Conservation (phyloP, 2,797 vertebrate genomes). For the Neomorphus geoffroyi region DNA sequence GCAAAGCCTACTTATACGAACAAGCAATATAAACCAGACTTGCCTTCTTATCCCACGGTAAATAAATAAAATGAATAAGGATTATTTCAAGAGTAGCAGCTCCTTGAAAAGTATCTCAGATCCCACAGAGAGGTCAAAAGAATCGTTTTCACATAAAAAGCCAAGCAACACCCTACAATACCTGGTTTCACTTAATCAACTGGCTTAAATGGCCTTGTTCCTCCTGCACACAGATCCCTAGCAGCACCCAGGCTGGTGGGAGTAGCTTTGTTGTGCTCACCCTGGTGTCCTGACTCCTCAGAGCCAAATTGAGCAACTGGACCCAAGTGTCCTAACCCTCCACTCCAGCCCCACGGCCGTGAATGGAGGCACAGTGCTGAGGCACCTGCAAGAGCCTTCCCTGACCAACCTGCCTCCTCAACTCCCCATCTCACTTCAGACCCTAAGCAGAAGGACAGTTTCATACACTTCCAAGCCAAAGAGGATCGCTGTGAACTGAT, state of each 20-base stretch:
- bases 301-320: no score
- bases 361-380: no score
- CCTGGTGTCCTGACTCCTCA: no score
- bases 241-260: not conserved
- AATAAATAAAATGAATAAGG: rapidly evolving
- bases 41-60: not conserved
- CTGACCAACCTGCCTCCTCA: no score
- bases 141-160: not conserved
- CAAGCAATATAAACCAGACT: not conserved
- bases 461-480: no score
- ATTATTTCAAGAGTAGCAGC: not conserved
- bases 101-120: not conserved
- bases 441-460: no score
- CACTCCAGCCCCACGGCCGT: no score
- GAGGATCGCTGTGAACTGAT: no score
- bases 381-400: no score
- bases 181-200: not conserved
- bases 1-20: rapidly evolving
- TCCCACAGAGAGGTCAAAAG: not conserved
- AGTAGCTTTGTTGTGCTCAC: no score
- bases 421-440: no score
- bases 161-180: not conserved
- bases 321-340: no score
- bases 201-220: not conserved
- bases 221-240: not conserved